These are phyloP conservation scores for Chrysemys picta DNA, from an alignment of 2,113 vertebrate genomes.

Conservation along the genomic window DNA sequence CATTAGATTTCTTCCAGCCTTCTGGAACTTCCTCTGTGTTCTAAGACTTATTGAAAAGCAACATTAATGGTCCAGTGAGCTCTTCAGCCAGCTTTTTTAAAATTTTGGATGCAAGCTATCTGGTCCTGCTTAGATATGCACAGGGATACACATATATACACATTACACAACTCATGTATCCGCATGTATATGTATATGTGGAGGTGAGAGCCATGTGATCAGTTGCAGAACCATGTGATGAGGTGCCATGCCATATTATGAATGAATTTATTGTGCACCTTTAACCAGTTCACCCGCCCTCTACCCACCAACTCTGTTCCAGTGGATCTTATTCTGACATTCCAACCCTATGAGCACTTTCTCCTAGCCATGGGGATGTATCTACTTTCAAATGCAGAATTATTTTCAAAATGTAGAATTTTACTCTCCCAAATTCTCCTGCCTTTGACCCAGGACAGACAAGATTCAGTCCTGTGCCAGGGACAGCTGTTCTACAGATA, in stretches of 20 bases:
- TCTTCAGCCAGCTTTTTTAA: not conserved
- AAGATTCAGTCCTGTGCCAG: not conserved
- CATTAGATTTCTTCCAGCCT: not conserved
- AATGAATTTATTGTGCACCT: not conserved
- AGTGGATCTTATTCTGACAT: not conserved
- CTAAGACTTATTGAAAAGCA: no score
- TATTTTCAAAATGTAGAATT: not conserved
- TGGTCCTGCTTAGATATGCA: not conserved
- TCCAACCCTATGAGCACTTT: not conserved
- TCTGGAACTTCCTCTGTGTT: not conserved
- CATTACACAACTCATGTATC: not conserved
- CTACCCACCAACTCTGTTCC: not conserved
- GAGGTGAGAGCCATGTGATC: not conserved
- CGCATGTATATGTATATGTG: not conserved
- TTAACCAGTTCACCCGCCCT: not conserved
- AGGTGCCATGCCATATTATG: not conserved
- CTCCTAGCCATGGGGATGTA: not conserved
- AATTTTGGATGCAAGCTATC: not conserved
- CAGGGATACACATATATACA: no score
- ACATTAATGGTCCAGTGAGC: no score
- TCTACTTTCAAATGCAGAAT: not conserved
- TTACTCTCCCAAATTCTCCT: not conserved
- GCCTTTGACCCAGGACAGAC: not conserved
- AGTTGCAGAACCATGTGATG: not conserved
- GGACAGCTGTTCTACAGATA: not conserved